Conservation (phyloP, 2,113 vertebrate genomes). For the Cochlearius cochlearius region DNA sequence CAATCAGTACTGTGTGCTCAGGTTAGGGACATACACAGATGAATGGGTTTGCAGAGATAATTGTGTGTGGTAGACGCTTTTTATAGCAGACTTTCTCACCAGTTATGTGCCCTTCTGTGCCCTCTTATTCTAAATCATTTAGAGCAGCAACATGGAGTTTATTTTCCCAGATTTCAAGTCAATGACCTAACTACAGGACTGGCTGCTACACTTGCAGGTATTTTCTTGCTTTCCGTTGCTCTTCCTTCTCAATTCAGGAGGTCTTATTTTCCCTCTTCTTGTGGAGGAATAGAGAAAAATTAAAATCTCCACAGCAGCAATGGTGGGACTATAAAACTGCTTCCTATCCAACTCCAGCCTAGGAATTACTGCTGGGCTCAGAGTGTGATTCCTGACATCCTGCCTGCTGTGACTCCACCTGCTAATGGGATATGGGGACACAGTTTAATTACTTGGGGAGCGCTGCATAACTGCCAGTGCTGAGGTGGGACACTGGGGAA, state of each 20-base stretch:
- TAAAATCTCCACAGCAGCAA: not conserved
- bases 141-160: not conserved
- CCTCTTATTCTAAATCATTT: not conserved
- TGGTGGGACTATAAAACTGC: not conserved
- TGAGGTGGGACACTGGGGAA: not conserved
- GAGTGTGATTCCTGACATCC: not conserved
- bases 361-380: not conserved
- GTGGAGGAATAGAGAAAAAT: not conserved
- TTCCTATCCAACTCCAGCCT: not conserved
- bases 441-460: not conserved
- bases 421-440: not conserved
- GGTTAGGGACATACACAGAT: not conserved
- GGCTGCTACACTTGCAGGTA: not conserved
- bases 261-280: not conserved
- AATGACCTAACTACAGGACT: not conserved
- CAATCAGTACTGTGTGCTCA: not conserved
- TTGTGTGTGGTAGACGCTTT: not conserved
- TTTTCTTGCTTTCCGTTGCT: not conserved
- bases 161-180: not conserved
- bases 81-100: not conserved
- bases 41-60: not conserved
- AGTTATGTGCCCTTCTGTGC: not conserved
- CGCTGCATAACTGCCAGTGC: fast-evolving
- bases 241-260: not conserved
- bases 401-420: not conserved